These are phyloP conservation scores for Plagodis dolabraria DNA, from an alignment of 2,888 invertebrate species.

Conservation along the genomic window DNA sequence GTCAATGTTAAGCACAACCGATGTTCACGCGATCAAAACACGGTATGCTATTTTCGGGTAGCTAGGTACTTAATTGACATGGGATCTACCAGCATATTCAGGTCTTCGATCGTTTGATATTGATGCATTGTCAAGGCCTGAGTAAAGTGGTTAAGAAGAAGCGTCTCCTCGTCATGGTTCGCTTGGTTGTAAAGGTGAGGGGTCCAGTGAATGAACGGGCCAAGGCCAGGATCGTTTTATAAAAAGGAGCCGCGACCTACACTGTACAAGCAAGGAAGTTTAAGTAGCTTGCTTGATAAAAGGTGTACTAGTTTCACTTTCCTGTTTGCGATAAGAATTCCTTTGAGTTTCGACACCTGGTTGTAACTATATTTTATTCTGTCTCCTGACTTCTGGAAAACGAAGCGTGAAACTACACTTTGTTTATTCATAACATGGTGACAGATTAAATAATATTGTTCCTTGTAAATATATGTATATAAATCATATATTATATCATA, in stretches of 20 bases:
- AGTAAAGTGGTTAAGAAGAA: conserved; percentile 53
- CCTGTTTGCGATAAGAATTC: conserved; percentile 40
- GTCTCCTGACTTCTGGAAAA: too few relatives aligned
- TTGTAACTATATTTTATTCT: neutral
- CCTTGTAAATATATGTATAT: too few relatives aligned
- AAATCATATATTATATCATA: too few relatives aligned
- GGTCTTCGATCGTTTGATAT: conserved; percentile 40
- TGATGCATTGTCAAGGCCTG: conserved; percentile 43
- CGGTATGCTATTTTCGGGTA: conserved; percentile 67
- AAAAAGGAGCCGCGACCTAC: conserved; percentile 46
- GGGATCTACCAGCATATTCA: conserved; percentile 47
- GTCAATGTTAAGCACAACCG: conserved; percentile 56
- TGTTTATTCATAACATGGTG: too few relatives aligned
- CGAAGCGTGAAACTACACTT: too few relatives aligned
- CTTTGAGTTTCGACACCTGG: conserved; percentile 43
- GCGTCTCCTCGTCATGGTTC: conserved; percentile 57
- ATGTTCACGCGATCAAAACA: conserved; percentile 52
- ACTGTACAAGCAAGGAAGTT: conserved; percentile 5
- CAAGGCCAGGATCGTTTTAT: conserved; percentile 58
- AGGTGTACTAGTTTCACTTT: conserved; percentile 41
- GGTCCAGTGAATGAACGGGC: conserved; percentile 56
- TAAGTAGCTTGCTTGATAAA: conserved; percentile 37
- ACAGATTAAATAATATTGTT: too few relatives aligned
- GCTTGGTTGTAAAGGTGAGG: conserved; percentile 60
- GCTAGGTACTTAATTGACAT: conserved; percentile 53